A percentile compares a stretch with the other conserved stretches of the same genome.
Conservation (phyloP, 2,113 vertebrate genomes). For the Elgaria multicarinata region DNA sequence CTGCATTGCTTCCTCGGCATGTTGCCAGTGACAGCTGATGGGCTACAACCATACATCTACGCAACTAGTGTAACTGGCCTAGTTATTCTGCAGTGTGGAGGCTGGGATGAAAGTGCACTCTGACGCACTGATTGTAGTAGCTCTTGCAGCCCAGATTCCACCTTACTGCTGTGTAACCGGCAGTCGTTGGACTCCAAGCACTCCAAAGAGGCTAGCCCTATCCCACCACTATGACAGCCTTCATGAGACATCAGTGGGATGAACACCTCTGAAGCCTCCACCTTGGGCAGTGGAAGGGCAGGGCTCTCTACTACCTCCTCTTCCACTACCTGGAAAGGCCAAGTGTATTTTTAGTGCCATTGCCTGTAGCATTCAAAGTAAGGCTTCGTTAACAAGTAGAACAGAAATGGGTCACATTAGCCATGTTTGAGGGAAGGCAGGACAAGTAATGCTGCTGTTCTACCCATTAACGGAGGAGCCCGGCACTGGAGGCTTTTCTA, state of each 20-base stretch:
- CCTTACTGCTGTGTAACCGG: not conserved
- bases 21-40: no score
- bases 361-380: not conserved
- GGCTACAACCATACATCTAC: not conserved
- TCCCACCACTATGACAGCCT: not conserved
- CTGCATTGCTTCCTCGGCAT: not conserved
- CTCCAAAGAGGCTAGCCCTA: not conserved
- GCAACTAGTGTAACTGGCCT: not conserved
- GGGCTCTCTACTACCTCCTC: no score
- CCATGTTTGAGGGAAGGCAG: not conserved
- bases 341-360: not conserved
- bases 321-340: not conserved
- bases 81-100: not conserved
- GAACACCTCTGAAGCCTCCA: not conserved
- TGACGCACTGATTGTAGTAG: not conserved
- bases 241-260: no score
- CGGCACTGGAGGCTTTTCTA: not conserved
- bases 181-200: not conserved
- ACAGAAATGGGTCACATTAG: not conserved
- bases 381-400: not conserved
- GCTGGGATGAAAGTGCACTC: not conserved
- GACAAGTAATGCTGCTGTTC: not conserved
- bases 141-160: not conserved
- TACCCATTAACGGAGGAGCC: not conserved
- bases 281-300: not conserved